Conservation (phyloP, 2,113 vertebrate species). For the Motacilla alba region DNA sequence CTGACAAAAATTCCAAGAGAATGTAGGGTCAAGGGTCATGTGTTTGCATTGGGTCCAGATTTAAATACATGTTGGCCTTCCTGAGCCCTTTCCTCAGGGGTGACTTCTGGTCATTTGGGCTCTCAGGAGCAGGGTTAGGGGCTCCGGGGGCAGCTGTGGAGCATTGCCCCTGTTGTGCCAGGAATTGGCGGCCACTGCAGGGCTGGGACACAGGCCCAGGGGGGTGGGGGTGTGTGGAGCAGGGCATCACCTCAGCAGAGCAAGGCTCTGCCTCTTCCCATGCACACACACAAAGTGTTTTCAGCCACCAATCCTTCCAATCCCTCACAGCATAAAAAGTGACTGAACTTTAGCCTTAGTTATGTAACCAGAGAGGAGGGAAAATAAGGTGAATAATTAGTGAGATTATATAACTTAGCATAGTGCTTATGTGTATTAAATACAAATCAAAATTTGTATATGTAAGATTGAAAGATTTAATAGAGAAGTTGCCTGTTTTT, state of each 20-base stretch:
- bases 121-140: not conserved
- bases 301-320: not conserved
- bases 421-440: not conserved
- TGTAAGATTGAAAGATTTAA: not conserved
- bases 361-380: not conserved
- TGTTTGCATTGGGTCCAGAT: not conserved
- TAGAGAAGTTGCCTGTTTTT: not conserved
- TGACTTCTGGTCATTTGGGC: not conserved
- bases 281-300: not conserved
- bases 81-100: not conserved
- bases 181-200: not conserved
- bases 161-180: not conserved
- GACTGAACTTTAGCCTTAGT: not conserved
- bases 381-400: not conserved
- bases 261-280: not conserved
- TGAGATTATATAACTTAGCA: not conserved
- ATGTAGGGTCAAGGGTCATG: fast-evolving
- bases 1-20: not conserved
- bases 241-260: not conserved
- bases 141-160: no score
- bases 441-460: not conserved
- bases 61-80: not conserved
- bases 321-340: not conserved
- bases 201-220: not conserved
- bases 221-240: not conserved